phyloP scores from a whole-genome alignment of 2,888 invertebrate genomes.

The Drosophila subsilvestris region DNA sequence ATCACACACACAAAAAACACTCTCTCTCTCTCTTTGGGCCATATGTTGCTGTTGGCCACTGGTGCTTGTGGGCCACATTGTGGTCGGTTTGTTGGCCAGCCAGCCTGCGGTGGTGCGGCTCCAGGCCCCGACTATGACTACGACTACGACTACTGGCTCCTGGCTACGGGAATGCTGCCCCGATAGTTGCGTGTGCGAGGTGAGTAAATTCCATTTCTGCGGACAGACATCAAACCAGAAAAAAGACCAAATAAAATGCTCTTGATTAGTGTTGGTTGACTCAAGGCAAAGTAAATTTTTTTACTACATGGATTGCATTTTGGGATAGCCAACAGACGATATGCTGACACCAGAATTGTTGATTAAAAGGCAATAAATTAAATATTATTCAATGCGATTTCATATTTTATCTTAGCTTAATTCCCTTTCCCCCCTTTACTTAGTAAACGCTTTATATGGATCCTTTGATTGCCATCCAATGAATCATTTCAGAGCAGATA shows the following conservation, averaged over 20 bases:
- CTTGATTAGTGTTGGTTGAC: constrained; percentile 39
- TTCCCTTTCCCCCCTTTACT: constrained; percentile 10
- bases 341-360: no score
- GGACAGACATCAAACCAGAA: constrained; percentile 17
- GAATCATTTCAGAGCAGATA: constrained; percentile 27
- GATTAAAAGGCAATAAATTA: background rate
- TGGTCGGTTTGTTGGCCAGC: constrained; percentile 55
- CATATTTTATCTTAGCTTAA: no score
- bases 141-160: background rate
- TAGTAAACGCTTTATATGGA: background rate
- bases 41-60: constrained; percentile 44
- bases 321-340: no score
- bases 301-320: no score
- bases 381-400: constrained; percentile 37
- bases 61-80: constrained; percentile 39
- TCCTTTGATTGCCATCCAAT: constrained; percentile 37
- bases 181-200: constrained; percentile 58
- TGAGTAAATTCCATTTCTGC: constrained; percentile 59
- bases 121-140: background rate
- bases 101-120: constrained; percentile 35
- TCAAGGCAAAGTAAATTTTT: constrained; percentile 5
- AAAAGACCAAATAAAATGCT: constrained; percentile 20
- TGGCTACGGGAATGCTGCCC: constrained; percentile 18
- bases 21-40: constrained; percentile 38
- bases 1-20: constrained; percentile 3